Evolutionary conservation across 2,113 vertebrate genomes (phyloP).

Genomic region (Tetrao urogallus): DNA sequence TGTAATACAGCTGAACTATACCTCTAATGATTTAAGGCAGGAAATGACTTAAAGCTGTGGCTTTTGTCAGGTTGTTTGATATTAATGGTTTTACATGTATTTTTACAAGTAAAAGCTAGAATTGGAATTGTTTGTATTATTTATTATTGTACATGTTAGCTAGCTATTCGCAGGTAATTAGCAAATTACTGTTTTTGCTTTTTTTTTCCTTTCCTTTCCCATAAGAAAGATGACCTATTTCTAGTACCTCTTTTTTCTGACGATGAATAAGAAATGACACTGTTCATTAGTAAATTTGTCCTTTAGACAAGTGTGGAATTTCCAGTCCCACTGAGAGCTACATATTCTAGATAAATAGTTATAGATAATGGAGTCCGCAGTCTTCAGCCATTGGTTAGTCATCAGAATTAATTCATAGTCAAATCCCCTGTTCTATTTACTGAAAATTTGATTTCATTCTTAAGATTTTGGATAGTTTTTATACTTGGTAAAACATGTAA

Average conservation of each 20-base stretch:
- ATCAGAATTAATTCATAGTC: background rate
- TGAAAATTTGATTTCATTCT: background rate
- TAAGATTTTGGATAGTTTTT: background rate
- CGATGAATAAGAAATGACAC: background rate
- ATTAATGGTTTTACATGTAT: background rate
- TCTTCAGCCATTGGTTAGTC: background rate
- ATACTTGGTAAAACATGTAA: background rate
- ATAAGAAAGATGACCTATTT: background rate
- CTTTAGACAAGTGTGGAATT: background rate
- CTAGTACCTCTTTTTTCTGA: background rate
- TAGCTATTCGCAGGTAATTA: background rate
- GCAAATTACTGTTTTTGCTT: background rate
- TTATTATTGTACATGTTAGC: background rate
- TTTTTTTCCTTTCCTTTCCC: too few relatives aligned
- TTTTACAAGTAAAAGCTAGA: background rate
- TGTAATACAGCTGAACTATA: background rate
- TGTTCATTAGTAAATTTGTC: background rate
- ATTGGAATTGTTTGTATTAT: background rate
- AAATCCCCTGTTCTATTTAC: background rate
- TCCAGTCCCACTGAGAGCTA: background rate
- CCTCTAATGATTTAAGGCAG: background rate
- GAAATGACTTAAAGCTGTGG: background rate
- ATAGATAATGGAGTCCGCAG: accelerated
- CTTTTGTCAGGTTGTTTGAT: background rate
- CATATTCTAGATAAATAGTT: background rate